Evolutionary conservation across 2,797 vertebrate genomes (phyloP), one percentile per base, ranked within the genome.

Genomic region (Ispidina lecontei): DNA sequence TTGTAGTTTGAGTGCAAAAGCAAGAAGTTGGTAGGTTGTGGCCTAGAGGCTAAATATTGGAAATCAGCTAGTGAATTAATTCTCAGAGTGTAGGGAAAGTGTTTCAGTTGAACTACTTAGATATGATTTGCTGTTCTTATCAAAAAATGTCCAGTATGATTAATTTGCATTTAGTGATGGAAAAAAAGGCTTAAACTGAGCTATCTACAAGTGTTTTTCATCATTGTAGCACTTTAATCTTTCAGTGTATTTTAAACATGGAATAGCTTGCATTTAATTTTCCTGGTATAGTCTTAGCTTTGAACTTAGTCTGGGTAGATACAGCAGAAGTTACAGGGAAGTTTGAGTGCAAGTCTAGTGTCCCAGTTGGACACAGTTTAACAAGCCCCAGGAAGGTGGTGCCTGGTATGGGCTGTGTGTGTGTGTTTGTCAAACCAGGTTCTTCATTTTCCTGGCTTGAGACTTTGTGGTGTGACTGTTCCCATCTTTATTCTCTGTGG

Each of bases 121-220:
- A 79, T 94, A 67, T 47, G 39, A 93, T 74, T 87, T 94, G 23
- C 56, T 83, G 23, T 68, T 91, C 73, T 87, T 93, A 92, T 81
- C 0, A 84, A 89, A 81, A 91, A 94, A 87, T 14, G 52, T 29
- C 31, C 44, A 67, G 51, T 52, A 39, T 83, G 35, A 72, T 59
- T 52, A 76, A 84, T 94, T 85, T 91, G 44, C 63, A 44, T 84
- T 69, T 77, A 51, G 84, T 49, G 90, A 89, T 68, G 17, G 41
- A 71, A 87, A 85, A 64, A 16, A 87, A 67, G 10, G 5, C 72
- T 93, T 87, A 84, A 95, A 93, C 20, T 58, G 44, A 90, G 31
- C 77, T 83, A 35, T 84, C 63, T 94, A 41, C 26, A 33, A 85
- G 31, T 41, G 43, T 31, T 93, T 25, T 55, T 75, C 28, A 20